Conservation (phyloP, 2,888 invertebrate genomes). For the Caprella mutica region DNA sequence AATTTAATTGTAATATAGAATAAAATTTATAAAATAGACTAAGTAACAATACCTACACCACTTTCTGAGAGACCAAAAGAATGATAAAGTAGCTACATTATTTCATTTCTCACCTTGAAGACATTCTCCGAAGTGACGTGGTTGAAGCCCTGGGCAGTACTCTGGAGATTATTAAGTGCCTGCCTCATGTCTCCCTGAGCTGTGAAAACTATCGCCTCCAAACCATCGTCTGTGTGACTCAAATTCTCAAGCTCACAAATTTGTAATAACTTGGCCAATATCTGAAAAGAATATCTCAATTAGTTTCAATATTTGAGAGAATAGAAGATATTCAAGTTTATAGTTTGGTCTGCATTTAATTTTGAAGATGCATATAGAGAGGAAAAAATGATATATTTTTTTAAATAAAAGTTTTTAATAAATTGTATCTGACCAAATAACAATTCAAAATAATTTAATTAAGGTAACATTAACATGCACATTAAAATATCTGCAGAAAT, state of each 20-base stretch:
- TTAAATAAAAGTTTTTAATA: too few relatives aligned
- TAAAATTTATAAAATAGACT: neutral
- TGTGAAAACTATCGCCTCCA: conserved; percentile 92
- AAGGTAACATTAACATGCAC: too few relatives aligned
- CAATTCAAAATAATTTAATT: too few relatives aligned
- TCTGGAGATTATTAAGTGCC: conserved; percentile 92
- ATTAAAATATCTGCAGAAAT: too few relatives aligned
- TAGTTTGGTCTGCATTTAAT: too few relatives aligned
- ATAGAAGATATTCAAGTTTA: too few relatives aligned
- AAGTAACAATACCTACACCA: neutral
- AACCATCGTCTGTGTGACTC: conserved; percentile 77
- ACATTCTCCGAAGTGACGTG: conserved; percentile 87
- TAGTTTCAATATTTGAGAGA: too few relatives aligned
- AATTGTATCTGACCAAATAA: too few relatives aligned
- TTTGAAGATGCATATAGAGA: too few relatives aligned
- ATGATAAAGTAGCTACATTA: neutral
- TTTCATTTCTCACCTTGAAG: conserved; percentile 67
- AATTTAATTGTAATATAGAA: neutral
- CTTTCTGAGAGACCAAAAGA: neutral
- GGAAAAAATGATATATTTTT: too few relatives aligned
- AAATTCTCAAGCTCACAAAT: conserved; percentile 64
- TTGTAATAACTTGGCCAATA: conserved; percentile 60
- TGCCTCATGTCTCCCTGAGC: conserved; percentile 98
- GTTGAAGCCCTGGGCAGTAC: conserved; percentile 82
- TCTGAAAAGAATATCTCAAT: neutral